These are phyloP conservation scores for Pseudocheirus occidentalis DNA, from an alignment of 2,797 vertebrate species.

Conservation along the genomic window DNA sequence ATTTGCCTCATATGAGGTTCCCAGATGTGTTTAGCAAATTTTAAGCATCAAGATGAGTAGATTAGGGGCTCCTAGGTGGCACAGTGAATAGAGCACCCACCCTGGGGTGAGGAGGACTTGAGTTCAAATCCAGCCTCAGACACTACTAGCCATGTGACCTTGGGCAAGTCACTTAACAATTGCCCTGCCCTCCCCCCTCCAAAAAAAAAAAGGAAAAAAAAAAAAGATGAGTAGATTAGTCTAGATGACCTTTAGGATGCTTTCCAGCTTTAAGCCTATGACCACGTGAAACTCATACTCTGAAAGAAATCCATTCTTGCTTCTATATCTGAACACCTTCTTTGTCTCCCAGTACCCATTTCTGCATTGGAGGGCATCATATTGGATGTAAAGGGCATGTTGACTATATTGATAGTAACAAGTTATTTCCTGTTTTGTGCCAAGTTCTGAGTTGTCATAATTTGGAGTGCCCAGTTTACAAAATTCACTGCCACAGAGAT, in stretches of 20 bases:
- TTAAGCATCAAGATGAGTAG: not conserved
- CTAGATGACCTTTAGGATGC: not conserved
- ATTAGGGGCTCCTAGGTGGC: not conserved
- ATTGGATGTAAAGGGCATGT: not conserved
- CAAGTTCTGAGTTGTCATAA: fast-evolving
- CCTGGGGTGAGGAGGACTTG: too few relatives aligned
- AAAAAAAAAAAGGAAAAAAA: not conserved
- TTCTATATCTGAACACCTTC: not conserved
- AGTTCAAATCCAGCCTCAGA: too few relatives aligned
- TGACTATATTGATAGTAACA: not conserved
- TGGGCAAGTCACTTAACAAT: too few relatives aligned
- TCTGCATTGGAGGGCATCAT: not conserved
- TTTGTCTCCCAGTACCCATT: not conserved
- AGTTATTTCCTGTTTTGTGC: not conserved
- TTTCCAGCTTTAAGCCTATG: not conserved
- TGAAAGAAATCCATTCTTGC: conserved; percentile 20
- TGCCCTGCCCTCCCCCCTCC: too few relatives aligned
- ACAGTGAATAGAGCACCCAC: too few relatives aligned
- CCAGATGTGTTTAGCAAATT: not conserved
- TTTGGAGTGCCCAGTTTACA: not conserved
- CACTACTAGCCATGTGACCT: too few relatives aligned
- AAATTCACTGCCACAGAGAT: not conserved
- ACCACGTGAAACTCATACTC: not conserved
- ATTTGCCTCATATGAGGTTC: not conserved
- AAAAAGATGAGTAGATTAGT: not conserved